Percentiles rank a stretch among this genome's conserved stretches.
Conservation (phyloP, 2,113 vertebrate genomes). For the Sinocyclocheilus grahami region DNA sequence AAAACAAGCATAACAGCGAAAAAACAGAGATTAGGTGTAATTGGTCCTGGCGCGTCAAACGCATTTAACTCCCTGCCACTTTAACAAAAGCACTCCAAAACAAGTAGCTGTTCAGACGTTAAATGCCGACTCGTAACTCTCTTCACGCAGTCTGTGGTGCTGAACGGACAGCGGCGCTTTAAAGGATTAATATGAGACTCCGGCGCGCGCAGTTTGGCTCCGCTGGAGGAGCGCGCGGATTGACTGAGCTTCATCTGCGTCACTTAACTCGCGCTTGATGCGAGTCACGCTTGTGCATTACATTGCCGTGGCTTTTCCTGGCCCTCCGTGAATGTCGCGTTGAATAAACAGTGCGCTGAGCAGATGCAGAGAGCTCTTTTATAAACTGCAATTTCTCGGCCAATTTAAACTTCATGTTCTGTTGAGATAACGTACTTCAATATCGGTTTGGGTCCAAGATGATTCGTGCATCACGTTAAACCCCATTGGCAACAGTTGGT, state of each 20-base stretch:
- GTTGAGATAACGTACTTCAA: neutral
- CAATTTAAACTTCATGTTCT: neutral
- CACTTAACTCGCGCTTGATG: constrained; percentile 55
- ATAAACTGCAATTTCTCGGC: neutral
- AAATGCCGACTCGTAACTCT: constrained; percentile 32
- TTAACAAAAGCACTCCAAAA: neutral
- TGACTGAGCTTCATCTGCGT: constrained; percentile 68
- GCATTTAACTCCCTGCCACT: neutral
- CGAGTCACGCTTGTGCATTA: neutral
- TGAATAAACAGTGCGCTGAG: constrained; percentile 4
- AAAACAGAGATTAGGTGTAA: neutral
- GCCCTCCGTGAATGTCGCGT: neutral
- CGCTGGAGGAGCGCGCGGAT: constrained; percentile 63
- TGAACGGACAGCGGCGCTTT: constrained; percentile 70
- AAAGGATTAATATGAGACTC: constrained; percentile 64
- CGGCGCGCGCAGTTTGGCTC: constrained; percentile 66
- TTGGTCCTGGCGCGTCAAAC: neutral
- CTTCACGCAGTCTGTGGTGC: constrained; percentile 64
- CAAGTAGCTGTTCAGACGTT: neutral
- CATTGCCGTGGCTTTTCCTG: neutral
- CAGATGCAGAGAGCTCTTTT: constrained; percentile 8
- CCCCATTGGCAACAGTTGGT: neutral
- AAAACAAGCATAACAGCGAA: neutral
- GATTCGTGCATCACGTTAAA: neutral
- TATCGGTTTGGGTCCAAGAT: neutral